These are phyloP conservation scores for Hyles vespertilio DNA, from an alignment of 1,140 invertebrate genomes.

Conservation along the genomic window DNA sequence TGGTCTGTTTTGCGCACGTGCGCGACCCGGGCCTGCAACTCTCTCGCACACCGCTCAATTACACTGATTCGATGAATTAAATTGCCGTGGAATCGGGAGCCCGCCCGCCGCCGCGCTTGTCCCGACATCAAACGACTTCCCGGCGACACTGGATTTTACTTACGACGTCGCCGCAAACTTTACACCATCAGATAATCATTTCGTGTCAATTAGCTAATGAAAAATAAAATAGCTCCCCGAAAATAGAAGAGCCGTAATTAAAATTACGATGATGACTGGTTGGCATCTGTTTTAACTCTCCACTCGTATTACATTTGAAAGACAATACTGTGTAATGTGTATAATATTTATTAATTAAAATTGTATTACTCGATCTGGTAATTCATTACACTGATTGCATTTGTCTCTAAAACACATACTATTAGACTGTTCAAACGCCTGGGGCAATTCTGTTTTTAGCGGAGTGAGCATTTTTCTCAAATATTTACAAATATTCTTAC, in stretches of 20 bases:
- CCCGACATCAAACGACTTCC: constrained; percentile 57
- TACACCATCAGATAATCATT: constrained; percentile 68
- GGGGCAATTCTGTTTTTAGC: no score
- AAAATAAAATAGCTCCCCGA: constrained; percentile 64
- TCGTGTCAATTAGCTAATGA: constrained; percentile 74
- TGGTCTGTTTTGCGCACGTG: constrained; percentile 56
- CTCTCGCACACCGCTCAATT: constrained; percentile 46
- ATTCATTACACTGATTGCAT: no score
- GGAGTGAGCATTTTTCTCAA: no score
- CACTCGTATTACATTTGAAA: no score
- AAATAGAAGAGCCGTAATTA: constrained; percentile 54
- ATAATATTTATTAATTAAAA: no score
- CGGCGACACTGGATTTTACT: constrained; percentile 47
- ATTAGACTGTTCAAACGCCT: no score
- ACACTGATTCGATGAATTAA: constrained; percentile 61
- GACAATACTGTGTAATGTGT: no score
- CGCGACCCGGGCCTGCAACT: constrained; percentile 30
- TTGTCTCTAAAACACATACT: no score
- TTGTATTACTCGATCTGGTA: no score
- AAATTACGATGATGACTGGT: constrained; percentile 59
- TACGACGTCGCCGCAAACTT: constrained; percentile 25
- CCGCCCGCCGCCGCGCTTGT: constrained; percentile 15
- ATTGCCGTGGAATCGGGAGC: constrained; percentile 46
- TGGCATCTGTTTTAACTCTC: constrained; percentile 54
- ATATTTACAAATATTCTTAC: no score